A percentile compares a stretch with the other conserved stretches of the same genome.
Evolutionary conservation across 1,140 invertebrate species (phyloP).

Genomic region (Tetramorium simillimum): DNA sequence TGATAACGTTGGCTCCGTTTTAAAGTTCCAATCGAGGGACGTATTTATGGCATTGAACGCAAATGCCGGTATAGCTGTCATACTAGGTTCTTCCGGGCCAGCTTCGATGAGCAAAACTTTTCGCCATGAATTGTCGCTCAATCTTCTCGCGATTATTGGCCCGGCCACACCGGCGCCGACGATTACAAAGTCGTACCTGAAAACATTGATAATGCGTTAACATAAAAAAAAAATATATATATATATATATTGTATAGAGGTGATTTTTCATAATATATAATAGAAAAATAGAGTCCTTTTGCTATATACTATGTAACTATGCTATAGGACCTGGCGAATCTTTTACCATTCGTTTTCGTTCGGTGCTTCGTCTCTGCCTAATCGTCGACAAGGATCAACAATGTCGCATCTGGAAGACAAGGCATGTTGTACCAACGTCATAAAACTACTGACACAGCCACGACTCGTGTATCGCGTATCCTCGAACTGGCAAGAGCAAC

Average conservation of each 20-base stretch:
- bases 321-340: neutral
- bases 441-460: conserved; percentile 82
- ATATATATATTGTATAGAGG: too few relatives aligned
- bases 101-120: conserved; percentile 89
- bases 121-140: conserved; percentile 81
- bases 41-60: conserved; percentile 87
- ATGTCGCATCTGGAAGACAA: conserved; percentile 86
- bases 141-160: conserved; percentile 87
- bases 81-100: conserved; percentile 90
- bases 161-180: conserved; percentile 88
- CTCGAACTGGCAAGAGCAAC: conserved; percentile 83
- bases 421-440: conserved; percentile 85
- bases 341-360: conserved; percentile 72
- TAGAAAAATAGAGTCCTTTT: neutral
- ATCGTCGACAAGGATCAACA: conserved; percentile 83
- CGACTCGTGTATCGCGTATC: conserved; percentile 82
- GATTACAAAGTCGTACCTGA: conserved; percentile 86
- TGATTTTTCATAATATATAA: conserved; percentile 28
- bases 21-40: conserved; percentile 87
- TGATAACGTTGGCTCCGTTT: conserved; percentile 86
- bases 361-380: conserved; percentile 75
- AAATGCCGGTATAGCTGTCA: conserved; percentile 89
- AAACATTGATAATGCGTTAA: neutral
- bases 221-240: too few relatives aligned
- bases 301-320: neutral